Conservation (phyloP, 1,140 invertebrate genomes). For the Stegodyphus mimosarum region DNA sequence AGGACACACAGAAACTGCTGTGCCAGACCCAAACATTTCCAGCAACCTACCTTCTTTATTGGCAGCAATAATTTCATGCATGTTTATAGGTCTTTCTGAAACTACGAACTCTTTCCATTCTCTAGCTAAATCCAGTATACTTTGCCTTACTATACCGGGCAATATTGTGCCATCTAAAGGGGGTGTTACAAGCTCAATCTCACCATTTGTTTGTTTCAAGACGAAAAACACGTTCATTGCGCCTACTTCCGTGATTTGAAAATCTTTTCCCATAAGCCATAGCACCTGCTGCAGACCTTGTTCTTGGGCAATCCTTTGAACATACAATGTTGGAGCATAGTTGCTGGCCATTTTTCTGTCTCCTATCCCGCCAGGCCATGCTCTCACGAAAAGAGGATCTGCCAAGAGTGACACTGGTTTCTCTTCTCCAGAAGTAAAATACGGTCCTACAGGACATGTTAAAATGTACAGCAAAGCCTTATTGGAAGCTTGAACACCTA, state of each 20-base stretch:
- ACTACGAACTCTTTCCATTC: constrained; percentile 90
- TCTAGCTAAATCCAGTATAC: constrained; percentile 82
- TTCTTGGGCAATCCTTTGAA: constrained; percentile 79
- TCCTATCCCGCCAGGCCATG: constrained; percentile 96
- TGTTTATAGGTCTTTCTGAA: constrained; percentile 84
- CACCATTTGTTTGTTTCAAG: constrained; percentile 91
- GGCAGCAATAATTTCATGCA: constrained; percentile 83
- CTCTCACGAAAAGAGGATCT: constrained; percentile 83
- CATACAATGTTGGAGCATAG: constrained; percentile 73
- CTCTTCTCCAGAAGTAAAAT: constrained; percentile 77
- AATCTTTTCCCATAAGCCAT: constrained; percentile 95
- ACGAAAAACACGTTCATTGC: constrained; percentile 99
- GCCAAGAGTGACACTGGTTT: constrained; percentile 85
- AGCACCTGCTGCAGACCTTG: constrained; percentile 93
- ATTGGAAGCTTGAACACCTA: constrained; percentile 87
- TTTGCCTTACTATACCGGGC: constrained; percentile 91
- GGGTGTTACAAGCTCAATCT: constrained; percentile 72
- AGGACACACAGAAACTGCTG: constrained; percentile 91
- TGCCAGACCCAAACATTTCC: constrained; percentile 95
- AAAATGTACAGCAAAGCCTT: constrained; percentile 91
- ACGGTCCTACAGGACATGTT: constrained; percentile 91
- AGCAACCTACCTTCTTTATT: constrained; percentile 83
- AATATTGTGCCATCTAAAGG: constrained; percentile 77
- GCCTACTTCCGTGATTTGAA: constrained; percentile 96
- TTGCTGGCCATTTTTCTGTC: constrained; percentile 93